Conservation (phyloP, 2,797 vertebrate genomes). For the Tarsius wallacei region DNA sequence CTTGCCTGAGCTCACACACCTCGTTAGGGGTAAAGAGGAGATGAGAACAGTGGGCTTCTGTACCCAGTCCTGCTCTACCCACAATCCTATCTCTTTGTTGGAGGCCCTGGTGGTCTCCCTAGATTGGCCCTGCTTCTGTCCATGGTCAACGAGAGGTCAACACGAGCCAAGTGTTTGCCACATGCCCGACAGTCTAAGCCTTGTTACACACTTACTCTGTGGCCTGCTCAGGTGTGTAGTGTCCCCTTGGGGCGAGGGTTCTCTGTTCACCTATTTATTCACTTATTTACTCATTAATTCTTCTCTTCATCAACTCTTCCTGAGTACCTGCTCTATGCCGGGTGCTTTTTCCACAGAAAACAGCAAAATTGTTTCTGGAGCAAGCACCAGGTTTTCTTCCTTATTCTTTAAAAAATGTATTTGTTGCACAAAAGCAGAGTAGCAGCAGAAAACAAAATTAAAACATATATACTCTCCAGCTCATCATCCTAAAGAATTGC, state of each 20-base stretch:
- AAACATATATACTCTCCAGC: background rate
- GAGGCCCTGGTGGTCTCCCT: background rate
- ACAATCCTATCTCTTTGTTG: background rate
- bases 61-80: background rate
- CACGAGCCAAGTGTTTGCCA: too few relatives aligned
- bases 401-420: slow-evolving; percentile 37
- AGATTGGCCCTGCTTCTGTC: too few relatives aligned
- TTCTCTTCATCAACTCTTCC: background rate
- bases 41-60: background rate
- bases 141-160: accelerated
- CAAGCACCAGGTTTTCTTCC: background rate
- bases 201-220: too few relatives aligned
- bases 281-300: background rate
- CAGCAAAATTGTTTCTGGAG: background rate
- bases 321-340: background rate
- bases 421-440: background rate
- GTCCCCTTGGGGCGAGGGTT: background rate
- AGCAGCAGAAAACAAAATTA: background rate
- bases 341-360: background rate
- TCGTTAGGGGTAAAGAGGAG: background rate
- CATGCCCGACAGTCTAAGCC: background rate
- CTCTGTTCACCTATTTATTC: background rate
- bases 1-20: background rate
- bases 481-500: background rate
- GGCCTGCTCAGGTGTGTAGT: background rate